These are phyloP conservation scores for Turnix velox DNA, from an alignment of 2,113 vertebrate species.

Conservation along the genomic window DNA sequence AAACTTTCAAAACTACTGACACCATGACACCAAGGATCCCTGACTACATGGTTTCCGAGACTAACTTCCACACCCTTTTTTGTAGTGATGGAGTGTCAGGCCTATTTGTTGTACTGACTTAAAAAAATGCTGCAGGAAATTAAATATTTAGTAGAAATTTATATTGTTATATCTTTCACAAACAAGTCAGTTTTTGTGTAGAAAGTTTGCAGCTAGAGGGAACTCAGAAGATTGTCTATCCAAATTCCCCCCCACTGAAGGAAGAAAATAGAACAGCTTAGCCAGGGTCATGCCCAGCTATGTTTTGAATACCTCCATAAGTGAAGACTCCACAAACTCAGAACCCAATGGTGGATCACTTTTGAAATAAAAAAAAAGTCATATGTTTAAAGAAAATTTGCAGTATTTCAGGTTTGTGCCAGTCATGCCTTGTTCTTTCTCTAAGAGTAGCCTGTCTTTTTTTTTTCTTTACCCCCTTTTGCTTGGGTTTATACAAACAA, in stretches of 20 bases:
- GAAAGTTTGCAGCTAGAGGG: neutral
- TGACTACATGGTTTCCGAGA: neutral
- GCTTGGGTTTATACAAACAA: accelerated
- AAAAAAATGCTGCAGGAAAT: neutral
- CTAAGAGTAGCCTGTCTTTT: neutral
- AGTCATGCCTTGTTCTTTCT: neutral
- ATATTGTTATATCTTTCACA: accelerated
- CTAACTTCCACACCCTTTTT: neutral
- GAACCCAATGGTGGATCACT: neutral
- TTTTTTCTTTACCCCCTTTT: neutral
- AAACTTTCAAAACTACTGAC: neutral
- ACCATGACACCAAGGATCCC: neutral
- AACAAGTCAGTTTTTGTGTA: neutral
- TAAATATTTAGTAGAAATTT: neutral
- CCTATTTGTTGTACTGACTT: neutral
- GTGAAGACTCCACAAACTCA: neutral
- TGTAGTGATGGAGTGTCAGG: neutral
- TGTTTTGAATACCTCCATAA: neutral
- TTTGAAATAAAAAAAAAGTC: neutral
- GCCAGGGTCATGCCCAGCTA: neutral
- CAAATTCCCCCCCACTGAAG: neutral
- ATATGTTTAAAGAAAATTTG: neutral
- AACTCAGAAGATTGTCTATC: neutral
- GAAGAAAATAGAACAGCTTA: neutral
- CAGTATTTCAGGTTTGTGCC: neutral